Conservation (phyloP, 2,888 invertebrate species). For the Muschampia plurimacula region DNA sequence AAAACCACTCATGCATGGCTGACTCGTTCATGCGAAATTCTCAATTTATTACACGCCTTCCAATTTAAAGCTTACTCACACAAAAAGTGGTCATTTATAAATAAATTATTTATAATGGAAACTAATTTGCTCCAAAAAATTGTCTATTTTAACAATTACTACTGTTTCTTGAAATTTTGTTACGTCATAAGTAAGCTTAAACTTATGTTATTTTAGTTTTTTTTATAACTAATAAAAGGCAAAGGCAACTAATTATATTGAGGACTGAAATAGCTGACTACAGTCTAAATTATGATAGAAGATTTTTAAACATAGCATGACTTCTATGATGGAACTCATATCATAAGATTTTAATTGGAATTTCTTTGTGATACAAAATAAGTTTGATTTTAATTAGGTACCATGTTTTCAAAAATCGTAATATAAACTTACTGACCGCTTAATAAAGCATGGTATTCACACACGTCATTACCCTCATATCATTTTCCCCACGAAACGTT, state of each 20-base stretch:
- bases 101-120: conserved; percentile 1
- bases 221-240: too few species aligned
- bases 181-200: not conserved
- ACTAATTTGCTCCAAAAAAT: not conserved
- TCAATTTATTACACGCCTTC: conserved; percentile 24
- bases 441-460: not conserved
- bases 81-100: conserved; percentile 5
- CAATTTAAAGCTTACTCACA: conserved; percentile 21
- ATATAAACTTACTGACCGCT: too few species aligned
- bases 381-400: too few species aligned
- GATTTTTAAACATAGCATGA: too few species aligned
- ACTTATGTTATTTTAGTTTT: too few species aligned
- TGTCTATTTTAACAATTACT: not conserved
- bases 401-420: too few species aligned
- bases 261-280: too few species aligned
- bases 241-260: too few species aligned
- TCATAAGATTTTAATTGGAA: too few species aligned
- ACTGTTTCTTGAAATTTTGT: not conserved
- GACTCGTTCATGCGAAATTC: conserved; percentile 28
- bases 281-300: too few species aligned
- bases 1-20: conserved; percentile 9
- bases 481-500: not conserved
- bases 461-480: not conserved
- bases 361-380: not conserved
- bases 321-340: too few species aligned